phyloP scores from a whole-genome alignment of 1,140 invertebrate species.

The Piezodorus guildinii region DNA sequence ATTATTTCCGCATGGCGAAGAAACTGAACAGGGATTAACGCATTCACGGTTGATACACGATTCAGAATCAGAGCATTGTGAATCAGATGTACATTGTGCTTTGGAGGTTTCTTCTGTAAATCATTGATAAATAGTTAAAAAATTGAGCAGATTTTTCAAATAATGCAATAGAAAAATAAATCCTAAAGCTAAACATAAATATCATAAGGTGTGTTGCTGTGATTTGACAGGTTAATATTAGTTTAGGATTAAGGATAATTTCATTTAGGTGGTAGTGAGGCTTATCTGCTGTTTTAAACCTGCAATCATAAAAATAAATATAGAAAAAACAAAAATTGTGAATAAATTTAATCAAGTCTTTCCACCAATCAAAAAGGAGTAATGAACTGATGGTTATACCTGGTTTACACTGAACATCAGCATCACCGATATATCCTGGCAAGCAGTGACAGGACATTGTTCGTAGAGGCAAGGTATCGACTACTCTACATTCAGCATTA shows the following conservation, averaged over 20 bases:
- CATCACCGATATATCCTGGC: slow-evolving; percentile 68
- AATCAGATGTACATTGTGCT: slow-evolving; percentile 53
- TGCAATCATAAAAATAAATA: slow-evolving; percentile 20
- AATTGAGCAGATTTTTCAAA: not conserved
- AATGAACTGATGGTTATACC: slow-evolving; percentile 40
- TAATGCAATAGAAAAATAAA: not conserved
- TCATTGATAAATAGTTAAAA: not conserved
- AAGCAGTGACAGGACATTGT: slow-evolving; percentile 79
- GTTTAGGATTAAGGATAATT: not conserved
- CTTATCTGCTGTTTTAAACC: slow-evolving; percentile 8
- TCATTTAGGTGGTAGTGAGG: not conserved
- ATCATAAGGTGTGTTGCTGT: slow-evolving; percentile 10
- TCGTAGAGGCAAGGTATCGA: slow-evolving; percentile 71
- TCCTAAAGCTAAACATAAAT: not conserved
- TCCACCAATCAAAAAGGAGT: too few relatives aligned
- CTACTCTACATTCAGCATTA: slow-evolving; percentile 66
- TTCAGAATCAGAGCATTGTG: slow-evolving; percentile 57
- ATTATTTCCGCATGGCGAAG: slow-evolving; percentile 62
- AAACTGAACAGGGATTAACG: slow-evolving; percentile 59
- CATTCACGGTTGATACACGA: slow-evolving; percentile 62
- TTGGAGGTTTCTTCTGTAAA: slow-evolving; percentile 37
- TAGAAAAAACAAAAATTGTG: too few relatives aligned
- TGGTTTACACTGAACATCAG: slow-evolving; percentile 64
- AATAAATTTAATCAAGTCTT: too few relatives aligned
- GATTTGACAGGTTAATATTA: not conserved